Base-by-base conservation (phyloP, 1,140 invertebrate species). In the Bombyx mandarina region DNA sequence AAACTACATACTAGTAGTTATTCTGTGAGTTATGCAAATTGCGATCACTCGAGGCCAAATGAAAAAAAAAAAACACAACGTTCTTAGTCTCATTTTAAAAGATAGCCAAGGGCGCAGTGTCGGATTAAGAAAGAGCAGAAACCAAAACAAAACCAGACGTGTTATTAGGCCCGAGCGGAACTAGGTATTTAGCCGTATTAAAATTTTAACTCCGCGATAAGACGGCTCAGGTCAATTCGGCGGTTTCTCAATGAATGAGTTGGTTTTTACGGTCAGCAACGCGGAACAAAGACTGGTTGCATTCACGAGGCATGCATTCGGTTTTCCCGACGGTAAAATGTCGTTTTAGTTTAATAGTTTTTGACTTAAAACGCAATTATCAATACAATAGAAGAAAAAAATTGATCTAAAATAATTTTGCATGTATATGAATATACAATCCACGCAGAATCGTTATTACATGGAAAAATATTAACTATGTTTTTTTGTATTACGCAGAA, bases 261-360 rank as follows among this genome's bases (percentile, higher is more conserved):
- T 54, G 50, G 58, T 57, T 61, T 48, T 50, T 56, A 54, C 56
- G 59, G 63, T 65, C 59, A 60, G 52, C 47, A 53, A 58, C 63
- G 56, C 10, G 48, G 46, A 62, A 62, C 58, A 62, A 66, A 60
- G 56, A 45, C 42, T 49, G 7, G 7, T 22, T 49, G 12, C n/a
- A 10, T 12, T 2, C 48, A 12, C 18, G 45, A 22, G 12, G 26
- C 26, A 35, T 35, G 4, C 26, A 35, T 35, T 35, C 26, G 26
- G 26, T 35, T 35, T 35, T 2, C 26, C 2, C 26, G 26, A 35
- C 26, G 26, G 26, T 35, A 35, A 35, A 35, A 5, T n/a, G 12
- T 18, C 48, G 22, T 18, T 49, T 12, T n/a, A 49, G 12, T 12
- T 49, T 7, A 49, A 12, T 12, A 18, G 7, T 22, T 10, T 12